These are phyloP conservation scores for Pemphredon lugubris DNA, from an alignment of 2,888 invertebrate species.

Conservation along the genomic window DNA sequence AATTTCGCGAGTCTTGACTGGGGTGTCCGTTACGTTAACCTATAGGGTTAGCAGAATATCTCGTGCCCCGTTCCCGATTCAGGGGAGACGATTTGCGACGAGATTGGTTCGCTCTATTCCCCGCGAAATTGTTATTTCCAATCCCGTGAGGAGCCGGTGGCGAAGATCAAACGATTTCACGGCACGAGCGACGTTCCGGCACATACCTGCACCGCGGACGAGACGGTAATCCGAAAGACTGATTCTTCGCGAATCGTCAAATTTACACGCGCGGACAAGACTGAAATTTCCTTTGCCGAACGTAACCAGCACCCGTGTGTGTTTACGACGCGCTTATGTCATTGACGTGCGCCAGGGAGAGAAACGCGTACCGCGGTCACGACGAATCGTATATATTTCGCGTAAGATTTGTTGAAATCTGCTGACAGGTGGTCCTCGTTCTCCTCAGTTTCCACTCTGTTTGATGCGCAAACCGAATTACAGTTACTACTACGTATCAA, in stretches of 20 bases:
- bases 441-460: not conserved
- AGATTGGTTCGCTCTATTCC: not conserved
- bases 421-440: slow-evolving; percentile 6
- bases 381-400: slow-evolving; percentile 4
- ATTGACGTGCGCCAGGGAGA: slow-evolving; percentile 10
- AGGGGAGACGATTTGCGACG: not conserved
- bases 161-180: too few species aligned
- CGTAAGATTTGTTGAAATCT: not conserved
- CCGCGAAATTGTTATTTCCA: not conserved
- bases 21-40: slow-evolving; percentile 49
- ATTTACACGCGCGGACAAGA: not conserved
- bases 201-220: too few species aligned
- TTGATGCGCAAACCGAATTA: too few species aligned
- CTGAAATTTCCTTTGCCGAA: slow-evolving; percentile 11
- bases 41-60: slow-evolving; percentile 50
- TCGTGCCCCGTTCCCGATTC: slow-evolving; percentile 27
- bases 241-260: too few species aligned
- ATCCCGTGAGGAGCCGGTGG: not conserved
- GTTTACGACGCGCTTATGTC: slow-evolving; percentile 45
- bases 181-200: too few species aligned
- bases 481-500: too few species aligned
- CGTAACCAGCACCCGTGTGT: slow-evolving; percentile 15
- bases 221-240: too few species aligned
- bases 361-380: slow-evolving; percentile 4
- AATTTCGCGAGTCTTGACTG: not conserved